phyloP scores from a whole-genome alignment of 2,113 vertebrate species.

The Urocynchramus pylzowi region DNA sequence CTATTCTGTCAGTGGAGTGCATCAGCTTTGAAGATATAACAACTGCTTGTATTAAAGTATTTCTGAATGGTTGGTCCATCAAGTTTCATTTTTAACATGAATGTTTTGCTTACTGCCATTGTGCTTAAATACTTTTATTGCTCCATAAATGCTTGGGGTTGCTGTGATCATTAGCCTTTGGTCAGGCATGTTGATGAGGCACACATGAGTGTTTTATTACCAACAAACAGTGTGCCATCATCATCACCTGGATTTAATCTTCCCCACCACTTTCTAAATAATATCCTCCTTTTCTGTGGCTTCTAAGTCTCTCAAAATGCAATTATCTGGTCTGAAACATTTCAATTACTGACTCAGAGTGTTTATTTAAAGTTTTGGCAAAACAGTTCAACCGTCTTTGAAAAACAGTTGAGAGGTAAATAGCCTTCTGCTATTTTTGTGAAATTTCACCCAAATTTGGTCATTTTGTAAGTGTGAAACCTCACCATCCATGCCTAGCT shows the following conservation, averaged over 20 bases:
- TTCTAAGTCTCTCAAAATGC: not conserved
- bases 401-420: not conserved
- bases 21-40: not conserved
- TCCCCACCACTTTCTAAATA: not conserved
- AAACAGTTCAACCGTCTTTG: not conserved
- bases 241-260: constrained; percentile 12
- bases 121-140: not conserved
- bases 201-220: not conserved
- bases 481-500: not conserved
- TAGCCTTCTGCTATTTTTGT: not conserved
- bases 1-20: not conserved
- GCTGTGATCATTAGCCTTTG: not conserved
- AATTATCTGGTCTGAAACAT: constrained; percentile 4
- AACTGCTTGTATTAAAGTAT: not conserved
- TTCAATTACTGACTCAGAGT: not conserved
- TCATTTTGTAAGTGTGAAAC: not conserved
- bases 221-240: not conserved
- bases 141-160: not conserved
- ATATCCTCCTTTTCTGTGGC: not conserved
- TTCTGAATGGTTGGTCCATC: not conserved
- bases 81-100: not conserved
- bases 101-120: not conserved
- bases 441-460: not conserved
- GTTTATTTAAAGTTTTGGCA: constrained; percentile 11
- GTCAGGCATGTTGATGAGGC: not conserved